Base-by-base conservation (phyloP, 1,140 invertebrate species). In the Drosophila ironensis region DNA sequence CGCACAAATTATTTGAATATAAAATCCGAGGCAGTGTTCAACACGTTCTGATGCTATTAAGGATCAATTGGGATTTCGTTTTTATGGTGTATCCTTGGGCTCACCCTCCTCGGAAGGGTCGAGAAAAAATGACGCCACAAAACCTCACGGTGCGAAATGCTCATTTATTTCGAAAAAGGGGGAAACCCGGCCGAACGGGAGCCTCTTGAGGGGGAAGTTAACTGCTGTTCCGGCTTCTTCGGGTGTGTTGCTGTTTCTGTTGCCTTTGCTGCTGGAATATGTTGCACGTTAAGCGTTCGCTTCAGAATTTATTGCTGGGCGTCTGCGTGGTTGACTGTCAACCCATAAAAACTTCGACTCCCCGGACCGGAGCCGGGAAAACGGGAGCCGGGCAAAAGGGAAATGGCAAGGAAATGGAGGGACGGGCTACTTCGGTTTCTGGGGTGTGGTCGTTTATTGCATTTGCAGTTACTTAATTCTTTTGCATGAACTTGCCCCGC, bases 381-480 rank as follows among this genome's bases (percentile, higher is more conserved):
- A 9, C 5, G 25, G 1, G n/a, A 27, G 25, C n/a, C 25, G 25
- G 25, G 25, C 4, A 9, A 27, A 27, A 9, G 25, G 25, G 4
- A 14, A 12, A 14, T n/a, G n/a, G n/a, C n/a, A n/a, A n/a, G n/a
- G n/a, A n/a, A n/a, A n/a, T n/a, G n/a, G 56, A 16, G 28, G 27
- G 27, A 4, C 38, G 41, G 19, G 4, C 30, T 33, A 11, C 9
- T 28, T n/a, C 4, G 11, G 30, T 12, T n/a, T 30, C 38, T 27
- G 59, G 59, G 59, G 60, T 63, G 57, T 76, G 68, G 46, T 25
- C 73, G 73, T 82, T 82, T 82, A 82, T 82, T 70, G 61, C 78
- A 57, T 84, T 74, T 84, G 78, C 80, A 82, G 78, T 82, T 82
- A 84, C 80, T 82, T 86, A 82, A 82, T 82, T 82, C 78, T 61